phyloP scores from a whole-genome alignment of 2,113 vertebrate species.

The Dasypus novemcinctus region DNA sequence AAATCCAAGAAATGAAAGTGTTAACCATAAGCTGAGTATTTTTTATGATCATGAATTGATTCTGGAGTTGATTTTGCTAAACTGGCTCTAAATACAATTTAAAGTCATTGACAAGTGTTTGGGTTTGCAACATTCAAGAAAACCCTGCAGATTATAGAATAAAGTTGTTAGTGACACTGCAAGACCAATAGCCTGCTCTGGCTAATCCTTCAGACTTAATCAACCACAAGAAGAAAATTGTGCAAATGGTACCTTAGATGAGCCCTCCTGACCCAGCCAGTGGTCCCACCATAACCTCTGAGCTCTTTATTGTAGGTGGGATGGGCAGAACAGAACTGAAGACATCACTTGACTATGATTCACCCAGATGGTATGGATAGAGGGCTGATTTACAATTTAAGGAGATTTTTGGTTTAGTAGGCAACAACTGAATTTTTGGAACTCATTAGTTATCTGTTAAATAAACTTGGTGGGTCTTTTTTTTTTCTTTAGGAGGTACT shows the following conservation, averaged over 20 bases:
- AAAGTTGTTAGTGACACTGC: background rate
- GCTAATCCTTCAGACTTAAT: background rate
- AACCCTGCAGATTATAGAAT: background rate
- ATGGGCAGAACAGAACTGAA: background rate
- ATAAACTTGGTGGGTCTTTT: background rate
- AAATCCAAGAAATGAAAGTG: background rate
- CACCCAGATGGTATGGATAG: background rate
- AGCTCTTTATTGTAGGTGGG: background rate
- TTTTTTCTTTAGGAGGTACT: too few species aligned
- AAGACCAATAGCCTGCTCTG: background rate
- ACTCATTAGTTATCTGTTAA: background rate
- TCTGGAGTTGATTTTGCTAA: background rate
- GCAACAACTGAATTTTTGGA: background rate
- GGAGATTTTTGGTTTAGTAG: background rate
- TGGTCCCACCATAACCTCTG: background rate
- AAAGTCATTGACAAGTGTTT: background rate
- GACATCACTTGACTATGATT: background rate
- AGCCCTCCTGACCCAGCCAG: background rate
- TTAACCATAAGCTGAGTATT: background rate
- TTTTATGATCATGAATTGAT: background rate
- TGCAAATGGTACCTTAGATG: background rate
- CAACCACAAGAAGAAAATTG: background rate
- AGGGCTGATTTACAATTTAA: background rate
- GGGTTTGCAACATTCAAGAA: background rate
- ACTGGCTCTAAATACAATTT: background rate